Conservation (phyloP, 2,888 invertebrate genomes). For the Hecatera dysodea region DNA sequence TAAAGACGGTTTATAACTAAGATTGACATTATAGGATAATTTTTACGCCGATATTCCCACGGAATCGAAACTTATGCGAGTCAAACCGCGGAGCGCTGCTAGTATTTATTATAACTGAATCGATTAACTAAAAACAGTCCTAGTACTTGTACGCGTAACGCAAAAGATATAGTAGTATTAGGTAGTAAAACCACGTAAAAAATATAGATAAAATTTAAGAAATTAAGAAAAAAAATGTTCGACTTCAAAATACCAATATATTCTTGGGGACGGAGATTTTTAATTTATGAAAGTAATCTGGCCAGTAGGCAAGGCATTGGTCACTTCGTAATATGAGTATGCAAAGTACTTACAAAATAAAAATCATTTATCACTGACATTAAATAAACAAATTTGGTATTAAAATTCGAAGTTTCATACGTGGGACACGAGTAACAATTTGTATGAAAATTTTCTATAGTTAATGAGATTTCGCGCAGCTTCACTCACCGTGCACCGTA, state of each 20-base stretch:
- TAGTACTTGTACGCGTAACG: constrained; percentile 6
- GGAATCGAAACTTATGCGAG: too few species aligned
- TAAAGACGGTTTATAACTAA: too few species aligned
- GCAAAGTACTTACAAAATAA: too few species aligned
- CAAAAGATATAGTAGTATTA: neutral
- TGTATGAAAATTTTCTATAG: constrained; percentile 1
- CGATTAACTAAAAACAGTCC: constrained; percentile 25
- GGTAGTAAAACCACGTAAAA: neutral
- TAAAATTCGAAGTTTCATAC: neutral
- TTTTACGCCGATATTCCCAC: too few species aligned
- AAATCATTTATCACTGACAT: too few species aligned
- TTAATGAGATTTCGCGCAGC: neutral
- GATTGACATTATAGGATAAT: too few species aligned
- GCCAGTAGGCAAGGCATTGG: too few species aligned
- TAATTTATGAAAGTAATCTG: constrained; percentile 3
- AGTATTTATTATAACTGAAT: constrained; percentile 41
- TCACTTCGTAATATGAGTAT: neutral
- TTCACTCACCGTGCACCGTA: neutral
- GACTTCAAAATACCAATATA: neutral
- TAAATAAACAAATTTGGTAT: neutral
- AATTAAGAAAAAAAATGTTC: neutral
- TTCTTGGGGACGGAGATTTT: neutral
- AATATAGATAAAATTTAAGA: neutral
- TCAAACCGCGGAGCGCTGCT: too few species aligned
- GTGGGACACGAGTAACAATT: neutral